A percentile compares a stretch with the other conserved stretches of the same genome.
Conservation (phyloP, 2,888 invertebrate species). For the Machimus rusticus region DNA sequence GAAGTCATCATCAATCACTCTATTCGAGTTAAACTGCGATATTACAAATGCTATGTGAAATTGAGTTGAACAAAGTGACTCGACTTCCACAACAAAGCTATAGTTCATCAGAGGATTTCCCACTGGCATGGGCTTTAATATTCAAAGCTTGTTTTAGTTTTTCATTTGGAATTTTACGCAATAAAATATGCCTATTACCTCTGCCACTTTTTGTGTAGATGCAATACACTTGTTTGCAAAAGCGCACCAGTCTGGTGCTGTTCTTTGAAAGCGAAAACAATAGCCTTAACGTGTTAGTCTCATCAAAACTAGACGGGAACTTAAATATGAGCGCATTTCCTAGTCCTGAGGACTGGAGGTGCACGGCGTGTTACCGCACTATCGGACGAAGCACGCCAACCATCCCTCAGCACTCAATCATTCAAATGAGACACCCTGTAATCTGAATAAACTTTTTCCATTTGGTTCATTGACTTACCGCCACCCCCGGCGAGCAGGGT, state of each 20-base stretch:
- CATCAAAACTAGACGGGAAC: conserved; percentile 15
- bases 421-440: conserved; percentile 11
- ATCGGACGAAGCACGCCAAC: background rate
- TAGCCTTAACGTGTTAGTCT: background rate
- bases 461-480: conserved; percentile 41
- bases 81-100: background rate
- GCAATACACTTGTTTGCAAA: background rate
- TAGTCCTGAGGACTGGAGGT: background rate
- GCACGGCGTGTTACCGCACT: background rate
- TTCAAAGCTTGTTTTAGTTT: background rate
- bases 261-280: background rate
- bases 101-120: background rate
- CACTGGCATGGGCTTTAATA: background rate
- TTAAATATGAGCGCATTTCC: background rate
- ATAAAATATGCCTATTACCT: background rate
- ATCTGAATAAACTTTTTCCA: conserved; percentile 23
- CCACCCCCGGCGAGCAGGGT: conserved; percentile 64
- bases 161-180: background rate
- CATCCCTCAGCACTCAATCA: background rate
- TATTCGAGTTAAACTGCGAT: background rate
- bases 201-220: background rate
- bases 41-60: background rate
- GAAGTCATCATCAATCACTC: background rate
- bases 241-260: background rate
- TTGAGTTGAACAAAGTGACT: background rate